A percentile compares a stretch with the other conserved stretches of the same genome.
These are phyloP conservation scores for Miniopterus natalensis DNA, from an alignment of 2,113 vertebrate species.

Conservation along the genomic window DNA sequence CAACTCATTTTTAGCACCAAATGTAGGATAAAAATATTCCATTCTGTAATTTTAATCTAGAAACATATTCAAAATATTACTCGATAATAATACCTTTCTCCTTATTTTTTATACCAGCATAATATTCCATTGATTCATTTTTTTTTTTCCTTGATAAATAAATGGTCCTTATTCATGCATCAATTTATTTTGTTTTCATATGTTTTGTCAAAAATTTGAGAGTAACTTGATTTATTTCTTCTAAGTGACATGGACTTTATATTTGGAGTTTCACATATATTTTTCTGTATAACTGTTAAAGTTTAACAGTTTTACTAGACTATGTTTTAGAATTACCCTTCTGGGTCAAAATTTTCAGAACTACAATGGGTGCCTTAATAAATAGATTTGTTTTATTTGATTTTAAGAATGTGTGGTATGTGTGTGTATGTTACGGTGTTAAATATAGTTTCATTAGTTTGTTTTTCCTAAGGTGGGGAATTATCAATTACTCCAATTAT, in stretches of 20 bases:
- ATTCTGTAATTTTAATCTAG: neutral
- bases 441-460: neutral
- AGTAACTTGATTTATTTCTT: neutral
- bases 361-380: neutral
- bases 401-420: neutral
- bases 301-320: neutral
- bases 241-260: neutral
- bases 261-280: neutral
- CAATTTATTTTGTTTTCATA: neutral
- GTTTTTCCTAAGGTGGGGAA: fast-evolving
- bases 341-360: neutral
- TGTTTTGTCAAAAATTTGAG: neutral
- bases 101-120: neutral
- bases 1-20: neutral
- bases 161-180: fast-evolving
- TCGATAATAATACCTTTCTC: neutral
- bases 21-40: neutral
- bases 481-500: neutral
- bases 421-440: neutral
- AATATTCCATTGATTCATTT: too few relatives aligned
- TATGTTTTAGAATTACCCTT: neutral
- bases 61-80: neutral
- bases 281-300: neutral
- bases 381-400: neutral
- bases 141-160: neutral